Conservation (phyloP, 2,888 invertebrate genomes). For the Fragum sueziense region DNA sequence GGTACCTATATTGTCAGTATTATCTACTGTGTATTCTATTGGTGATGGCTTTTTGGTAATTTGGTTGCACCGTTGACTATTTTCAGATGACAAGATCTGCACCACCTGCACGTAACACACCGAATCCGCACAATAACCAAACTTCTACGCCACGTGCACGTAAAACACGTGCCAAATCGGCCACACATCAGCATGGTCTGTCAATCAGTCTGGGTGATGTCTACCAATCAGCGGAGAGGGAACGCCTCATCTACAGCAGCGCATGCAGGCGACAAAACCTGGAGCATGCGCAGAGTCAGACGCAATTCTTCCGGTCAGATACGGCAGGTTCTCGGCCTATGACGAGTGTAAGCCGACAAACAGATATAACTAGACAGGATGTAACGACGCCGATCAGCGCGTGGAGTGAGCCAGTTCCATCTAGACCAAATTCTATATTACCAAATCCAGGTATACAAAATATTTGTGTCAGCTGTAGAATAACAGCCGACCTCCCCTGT, state of each 20-base stretch:
- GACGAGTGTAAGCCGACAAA: conserved; percentile 63
- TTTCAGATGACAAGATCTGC: conserved; percentile 61
- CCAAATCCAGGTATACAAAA: conserved; percentile 44
- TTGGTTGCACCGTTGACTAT: neutral
- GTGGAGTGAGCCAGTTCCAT: conserved; percentile 65
- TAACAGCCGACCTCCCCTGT: too few species aligned
- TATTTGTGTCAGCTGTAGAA: too few species aligned
- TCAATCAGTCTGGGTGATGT: conserved; percentile 65
- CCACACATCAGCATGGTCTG: neutral
- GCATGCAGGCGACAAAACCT: conserved; percentile 61
- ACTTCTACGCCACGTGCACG: conserved; percentile 23
- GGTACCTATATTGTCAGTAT: too few species aligned
- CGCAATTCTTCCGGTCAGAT: conserved; percentile 58
- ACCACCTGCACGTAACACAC: conserved; percentile 47
- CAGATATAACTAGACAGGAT: conserved; percentile 41
- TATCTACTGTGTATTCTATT: too few species aligned
- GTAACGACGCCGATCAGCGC: conserved; percentile 62
- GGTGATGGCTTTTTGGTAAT: neutral
- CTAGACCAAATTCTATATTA: conserved; percentile 56
- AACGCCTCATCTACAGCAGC: conserved; percentile 61
- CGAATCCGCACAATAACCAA: conserved; percentile 24
- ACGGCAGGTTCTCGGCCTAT: conserved; percentile 52
- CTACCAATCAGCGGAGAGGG: conserved; percentile 63
- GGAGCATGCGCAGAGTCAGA: conserved; percentile 61
- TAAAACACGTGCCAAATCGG: conserved; percentile 12